A percentile compares a stretch with the other conserved stretches of the same genome.
Evolutionary conservation across 2,797 vertebrate species (phyloP).

Genomic region (Bradypus variegatus): DNA sequence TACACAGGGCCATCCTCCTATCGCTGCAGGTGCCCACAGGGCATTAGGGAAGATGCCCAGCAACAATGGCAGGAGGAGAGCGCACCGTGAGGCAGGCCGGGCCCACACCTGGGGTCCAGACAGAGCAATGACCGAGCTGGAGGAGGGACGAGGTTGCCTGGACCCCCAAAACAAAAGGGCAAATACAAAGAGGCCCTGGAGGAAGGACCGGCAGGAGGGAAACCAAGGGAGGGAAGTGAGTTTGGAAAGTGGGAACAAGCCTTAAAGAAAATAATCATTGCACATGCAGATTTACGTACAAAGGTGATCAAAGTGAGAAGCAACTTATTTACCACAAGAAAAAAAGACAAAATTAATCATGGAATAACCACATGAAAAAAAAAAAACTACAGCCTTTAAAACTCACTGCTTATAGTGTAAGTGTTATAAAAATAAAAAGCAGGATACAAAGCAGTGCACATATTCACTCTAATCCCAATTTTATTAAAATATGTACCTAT

Average conservation of each 20-base stretch:
- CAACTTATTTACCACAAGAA: not conserved
- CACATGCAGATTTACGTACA: not conserved
- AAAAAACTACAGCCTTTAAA: conserved; percentile 8
- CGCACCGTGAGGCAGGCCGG: no score
- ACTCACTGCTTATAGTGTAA: not conserved
- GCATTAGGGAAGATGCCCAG: not conserved
- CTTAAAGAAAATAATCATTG: not conserved
- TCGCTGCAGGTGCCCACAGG: not conserved
- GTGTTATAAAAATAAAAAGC: not conserved
- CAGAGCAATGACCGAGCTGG: not conserved
- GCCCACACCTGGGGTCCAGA: not conserved
- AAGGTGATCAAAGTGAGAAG: not conserved
- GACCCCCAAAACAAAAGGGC: not conserved
- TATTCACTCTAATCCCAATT: not conserved
- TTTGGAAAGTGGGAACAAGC: not conserved
- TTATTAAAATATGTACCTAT: not conserved
- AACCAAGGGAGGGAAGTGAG: not conserved
- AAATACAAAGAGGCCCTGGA: not conserved
- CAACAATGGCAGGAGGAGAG: no score
- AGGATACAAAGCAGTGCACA: not conserved
- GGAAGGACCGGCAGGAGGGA: not conserved
- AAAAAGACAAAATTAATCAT: not conserved
- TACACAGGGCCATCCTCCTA: no score
- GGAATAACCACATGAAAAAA: not conserved
- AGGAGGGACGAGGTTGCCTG: not conserved